Base-by-base conservation (phyloP, 2,888 invertebrate species). In the Dione juno region DNA sequence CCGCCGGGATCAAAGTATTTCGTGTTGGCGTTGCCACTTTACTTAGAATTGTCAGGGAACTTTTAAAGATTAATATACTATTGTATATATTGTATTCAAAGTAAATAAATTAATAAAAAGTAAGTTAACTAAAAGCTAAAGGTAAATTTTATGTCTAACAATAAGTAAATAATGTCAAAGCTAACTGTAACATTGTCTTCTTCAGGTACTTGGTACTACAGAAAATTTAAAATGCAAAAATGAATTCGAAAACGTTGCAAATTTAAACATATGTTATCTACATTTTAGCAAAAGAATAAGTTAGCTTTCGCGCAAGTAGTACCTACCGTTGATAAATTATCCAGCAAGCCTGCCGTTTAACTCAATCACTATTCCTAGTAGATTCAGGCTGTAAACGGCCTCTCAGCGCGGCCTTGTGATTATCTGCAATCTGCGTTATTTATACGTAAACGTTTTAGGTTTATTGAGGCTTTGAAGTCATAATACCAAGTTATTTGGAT, bases 1-100 rank as follows among this genome's bases (percentile, higher is more conserved):
- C 84, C 80, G 84, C 80, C 78, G 83, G 80, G 79, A 77, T 76
- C 73, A 75, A 64, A 74, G 71, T 71, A 45, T 71, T 59, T 68
- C 69, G 69, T 41, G 63, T 70, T 37, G 63, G 72, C 69, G 74
- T 59, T 70, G 70, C 48, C 59, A 66, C 59, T 45, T 43, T 48
- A 14, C 14, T 28, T 53, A 16, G 13, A 13, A 52, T 43, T 61
- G 10, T 9, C 7, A 50, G n/a, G 2, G 40, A 11, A n/a, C 19
- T 13, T 8, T 37, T 19, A 50, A 8, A 37, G 13, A 41, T 21
- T n/a, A n/a, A 19, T 19, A 35, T 37, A 52, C 0, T 28, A 59
- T 28, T 28, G 11, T 40, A 11, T 3, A 35, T 28, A 61, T 28
- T 14, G 13, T n/a, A 35, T 9, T 11, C 3, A 19, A 58, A 48